Base-by-base conservation (phyloP, 53 echinoderm and acorn worm genomes). In the Stichopus horrens region DNA sequence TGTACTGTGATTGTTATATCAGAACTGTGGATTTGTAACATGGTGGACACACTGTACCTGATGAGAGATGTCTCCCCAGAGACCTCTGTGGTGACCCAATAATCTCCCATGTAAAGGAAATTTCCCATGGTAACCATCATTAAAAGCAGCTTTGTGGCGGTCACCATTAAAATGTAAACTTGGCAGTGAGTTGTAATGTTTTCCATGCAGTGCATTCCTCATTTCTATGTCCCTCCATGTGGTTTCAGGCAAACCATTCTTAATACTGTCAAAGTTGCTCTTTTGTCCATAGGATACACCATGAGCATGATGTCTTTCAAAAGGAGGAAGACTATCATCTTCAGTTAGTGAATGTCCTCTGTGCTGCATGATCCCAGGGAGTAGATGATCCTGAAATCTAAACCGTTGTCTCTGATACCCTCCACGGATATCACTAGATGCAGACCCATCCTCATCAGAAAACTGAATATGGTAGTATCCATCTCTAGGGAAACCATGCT, bases 171-270 rank as follows among this genome's bases (percentile, higher is more conserved):
- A 19, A 58, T 53, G 16, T 11, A 81, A 53, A 81, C 57, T 58
- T 20, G 81, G 81, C 55, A 81, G 81, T 9, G 81, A 81, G 81
- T 57, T 81, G n/a, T 81, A 57, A 8, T 57, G 56, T 56, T 58
- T 81, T 9, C 9, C 21, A 58, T 81, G 56, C 21, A 56, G 57
- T 22, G 22, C 19, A 57, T 57, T 23, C 81, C 81, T 56, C 1
- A 18, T 7, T 57, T 81, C 81, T 7, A 19, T 6, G 22, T 81
- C 58, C 4, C 58, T 21, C 81, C 58, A 81, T 0, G 58, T 55
- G 8, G 58, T 57, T 10, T 16, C 81, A 77, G 5, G 18, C n/a
- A 52, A 8, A 10, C 4, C 55, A 16, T 53, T n/a, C 6, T 52
- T 52, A 8, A 51, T 75, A 37, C 13, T n/a, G 52, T 23, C 14